These are phyloP conservation scores for Bergia sp. DNA, from an alignment of 92 coral and sea anemone species.

Conservation along the genomic window DNA sequence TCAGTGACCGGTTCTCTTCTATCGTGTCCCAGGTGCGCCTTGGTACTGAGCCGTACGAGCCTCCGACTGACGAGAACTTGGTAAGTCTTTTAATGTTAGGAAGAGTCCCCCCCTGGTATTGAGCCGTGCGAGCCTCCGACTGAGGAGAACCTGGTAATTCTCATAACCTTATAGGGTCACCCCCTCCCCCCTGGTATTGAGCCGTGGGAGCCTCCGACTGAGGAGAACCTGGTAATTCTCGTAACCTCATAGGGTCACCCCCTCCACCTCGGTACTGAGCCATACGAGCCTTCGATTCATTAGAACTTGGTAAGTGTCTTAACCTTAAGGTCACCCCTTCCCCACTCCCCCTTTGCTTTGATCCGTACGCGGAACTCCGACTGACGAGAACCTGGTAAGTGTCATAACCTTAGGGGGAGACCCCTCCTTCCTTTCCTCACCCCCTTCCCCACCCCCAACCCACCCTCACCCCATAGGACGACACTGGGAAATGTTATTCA, in stretches of 20 bases:
- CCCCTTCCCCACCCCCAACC: no score
- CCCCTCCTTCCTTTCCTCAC: no score
- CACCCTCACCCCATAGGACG: no score
- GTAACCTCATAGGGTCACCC: background rate
- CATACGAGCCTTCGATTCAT: constrained; percentile 79
- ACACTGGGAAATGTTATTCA: no score
- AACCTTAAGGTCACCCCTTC: background rate
- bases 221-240: constrained; percentile 84
- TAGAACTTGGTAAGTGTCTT: constrained; percentile 79
- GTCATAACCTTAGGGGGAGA: no score
- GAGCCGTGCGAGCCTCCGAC: constrained; percentile 81
- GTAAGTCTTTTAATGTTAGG: constrained; percentile 53
- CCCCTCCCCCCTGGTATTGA: constrained; percentile 67
- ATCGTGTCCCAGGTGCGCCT: constrained; percentile 76
- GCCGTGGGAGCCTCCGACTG: constrained; percentile 78
- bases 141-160: constrained; percentile 88
- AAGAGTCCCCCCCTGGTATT: constrained; percentile 55
- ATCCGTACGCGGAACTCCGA: no score
- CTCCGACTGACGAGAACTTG: constrained; percentile 89
- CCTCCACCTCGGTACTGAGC: constrained; percentile 68
- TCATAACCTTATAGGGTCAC: background rate
- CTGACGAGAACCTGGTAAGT: no score
- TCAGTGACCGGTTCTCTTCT: no score
- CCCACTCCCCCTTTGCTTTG: background rate
- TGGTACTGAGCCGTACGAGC: constrained; percentile 85